phyloP scores from a whole-genome alignment of 2,888 invertebrate species.

The Conops quadrifasciatus region DNA sequence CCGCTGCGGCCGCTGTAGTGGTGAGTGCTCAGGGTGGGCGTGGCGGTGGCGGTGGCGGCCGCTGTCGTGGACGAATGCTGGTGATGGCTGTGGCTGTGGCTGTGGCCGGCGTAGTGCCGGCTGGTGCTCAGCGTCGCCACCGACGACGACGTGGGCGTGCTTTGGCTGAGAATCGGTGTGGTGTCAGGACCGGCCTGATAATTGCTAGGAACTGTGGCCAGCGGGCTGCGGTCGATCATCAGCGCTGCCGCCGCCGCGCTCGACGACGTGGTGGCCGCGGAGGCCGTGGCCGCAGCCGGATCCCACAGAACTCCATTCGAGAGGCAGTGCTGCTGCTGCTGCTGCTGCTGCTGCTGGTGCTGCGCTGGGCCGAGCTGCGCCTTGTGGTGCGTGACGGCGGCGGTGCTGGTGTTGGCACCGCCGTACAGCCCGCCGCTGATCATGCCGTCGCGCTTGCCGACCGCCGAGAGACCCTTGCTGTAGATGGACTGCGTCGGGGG shows the following conservation, averaged over 20 bases:
- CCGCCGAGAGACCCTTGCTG: slow-evolving; percentile 48
- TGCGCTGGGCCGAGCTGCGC: slow-evolving; percentile 15
- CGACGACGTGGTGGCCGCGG: slow-evolving; percentile 46
- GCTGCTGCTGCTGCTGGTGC: slow-evolving; percentile 58
- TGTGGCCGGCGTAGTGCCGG: slow-evolving; percentile 38
- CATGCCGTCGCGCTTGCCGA: slow-evolving; percentile 65
- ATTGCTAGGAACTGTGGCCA: slow-evolving; percentile 66
- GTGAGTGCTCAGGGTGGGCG: slow-evolving; percentile 43
- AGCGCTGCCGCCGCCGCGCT: slow-evolving; percentile 52
- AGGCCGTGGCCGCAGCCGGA: slow-evolving; percentile 47
- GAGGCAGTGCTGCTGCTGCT: slow-evolving; percentile 50
- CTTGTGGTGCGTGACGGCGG: slow-evolving; percentile 44
- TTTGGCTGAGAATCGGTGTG: slow-evolving; percentile 54
- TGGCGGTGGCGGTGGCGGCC: slow-evolving; percentile 40
- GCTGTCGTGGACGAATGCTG: slow-evolving; percentile 42
- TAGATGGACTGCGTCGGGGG: slow-evolving; percentile 48
- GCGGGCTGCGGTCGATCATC: slow-evolving; percentile 63
- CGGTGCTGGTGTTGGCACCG: slow-evolving; percentile 31
- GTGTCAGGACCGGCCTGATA: slow-evolving; percentile 66
- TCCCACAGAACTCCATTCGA: slow-evolving; percentile 50
- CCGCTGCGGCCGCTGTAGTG: slow-evolving; percentile 42
- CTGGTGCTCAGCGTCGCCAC: slow-evolving; percentile 29
- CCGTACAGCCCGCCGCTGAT: slow-evolving; percentile 62
- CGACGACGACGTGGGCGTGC: slow-evolving; percentile 31
- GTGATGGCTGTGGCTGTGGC: slow-evolving; percentile 25